Evolutionary conservation across 2,113 vertebrate genomes (phyloP), one percentile per base, ranked within the genome.

Genomic region (Erinaceus europaeus): DNA sequence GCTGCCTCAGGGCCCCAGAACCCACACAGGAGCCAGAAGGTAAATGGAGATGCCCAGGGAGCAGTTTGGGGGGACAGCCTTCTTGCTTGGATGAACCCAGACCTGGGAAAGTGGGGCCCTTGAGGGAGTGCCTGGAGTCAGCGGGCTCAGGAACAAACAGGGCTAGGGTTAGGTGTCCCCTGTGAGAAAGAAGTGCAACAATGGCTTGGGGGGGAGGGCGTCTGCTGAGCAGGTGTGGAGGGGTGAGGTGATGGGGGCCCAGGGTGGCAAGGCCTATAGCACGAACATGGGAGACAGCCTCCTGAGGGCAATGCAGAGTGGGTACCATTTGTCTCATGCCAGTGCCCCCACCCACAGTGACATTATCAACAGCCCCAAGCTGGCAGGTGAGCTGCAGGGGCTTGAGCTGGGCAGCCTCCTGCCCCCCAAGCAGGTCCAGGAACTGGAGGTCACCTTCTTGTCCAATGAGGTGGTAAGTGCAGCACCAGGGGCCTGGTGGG

Each of bases 401-500:
- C 55, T 95, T 74, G 86, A 86, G 36, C 95, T 99, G 65, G 98
- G 97, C 79, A 95, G 96, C 81, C 97, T 99, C 94, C 96, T 99
- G 88, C 94, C 96, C 34, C 85, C 88, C 25, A 83, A 89, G 11
- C 85, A 96, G 55, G 93, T 97, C 88, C 93, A 76, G 52, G 52
- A 50, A 5, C 94, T 99, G 84, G 98, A 98, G 96, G 95, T 95
- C 5, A 96, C 95, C 44, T 99, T 98, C 95, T 81, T 98, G 32
- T 93, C 79, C 75, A 94, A 96, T 15, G 97, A 97, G 96, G 95
- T 96, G 97, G 99, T 99, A 81, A 97, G 96, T 94, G 71, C 46
- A 6, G 20, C 25, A 6, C 13, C 2, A 0, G 40, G 23, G 65
- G 23, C 42, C 11, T 1, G 46, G 62, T 18, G 15, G 14, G 62